phyloP scores from a whole-genome alignment of 2,888 invertebrate species.

The Platypus cylindrus region DNA sequence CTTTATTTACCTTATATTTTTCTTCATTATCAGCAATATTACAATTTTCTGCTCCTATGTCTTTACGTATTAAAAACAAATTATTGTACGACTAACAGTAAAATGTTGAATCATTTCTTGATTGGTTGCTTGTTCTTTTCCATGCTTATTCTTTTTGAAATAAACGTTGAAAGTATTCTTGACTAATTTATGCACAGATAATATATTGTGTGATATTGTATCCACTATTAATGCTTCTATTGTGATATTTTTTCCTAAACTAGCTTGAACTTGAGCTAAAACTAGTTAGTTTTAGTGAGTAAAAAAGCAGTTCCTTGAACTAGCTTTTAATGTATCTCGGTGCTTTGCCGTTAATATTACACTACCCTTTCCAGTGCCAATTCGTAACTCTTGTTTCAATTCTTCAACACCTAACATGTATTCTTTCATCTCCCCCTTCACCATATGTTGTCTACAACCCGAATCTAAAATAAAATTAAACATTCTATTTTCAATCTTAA shows the following conservation, averaged over 20 bases:
- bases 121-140: neutral
- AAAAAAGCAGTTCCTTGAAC: too few relatives aligned
- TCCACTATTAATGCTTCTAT: constrained; percentile 6
- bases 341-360: constrained; percentile 4
- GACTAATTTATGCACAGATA: constrained; percentile 8
- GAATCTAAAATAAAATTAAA: constrained; percentile 6
- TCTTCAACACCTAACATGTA: constrained; percentile 2
- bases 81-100: constrained; percentile 7
- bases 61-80: constrained; percentile 7
- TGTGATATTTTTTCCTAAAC: constrained; percentile 6
- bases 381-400: constrained; percentile 4
- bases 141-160: constrained; percentile 6
- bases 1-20: constrained; percentile 2
- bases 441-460: constrained; percentile 3
- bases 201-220: constrained; percentile 8
- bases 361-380: constrained; percentile 4
- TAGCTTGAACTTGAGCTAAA: too few relatives aligned
- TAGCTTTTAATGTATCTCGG: constrained; percentile 1
- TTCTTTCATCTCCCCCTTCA: constrained; percentile 3
- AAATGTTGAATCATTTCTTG: constrained; percentile 2
- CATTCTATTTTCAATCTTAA: too few relatives aligned
- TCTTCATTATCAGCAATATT: constrained; percentile 3
- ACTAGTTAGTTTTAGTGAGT: too few relatives aligned
- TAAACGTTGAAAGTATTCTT: constrained; percentile 8
- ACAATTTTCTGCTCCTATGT: constrained; percentile 3